These are phyloP conservation scores for Pteruthius melanotis DNA, from an alignment of 2,113 vertebrate species.

Conservation along the genomic window DNA sequence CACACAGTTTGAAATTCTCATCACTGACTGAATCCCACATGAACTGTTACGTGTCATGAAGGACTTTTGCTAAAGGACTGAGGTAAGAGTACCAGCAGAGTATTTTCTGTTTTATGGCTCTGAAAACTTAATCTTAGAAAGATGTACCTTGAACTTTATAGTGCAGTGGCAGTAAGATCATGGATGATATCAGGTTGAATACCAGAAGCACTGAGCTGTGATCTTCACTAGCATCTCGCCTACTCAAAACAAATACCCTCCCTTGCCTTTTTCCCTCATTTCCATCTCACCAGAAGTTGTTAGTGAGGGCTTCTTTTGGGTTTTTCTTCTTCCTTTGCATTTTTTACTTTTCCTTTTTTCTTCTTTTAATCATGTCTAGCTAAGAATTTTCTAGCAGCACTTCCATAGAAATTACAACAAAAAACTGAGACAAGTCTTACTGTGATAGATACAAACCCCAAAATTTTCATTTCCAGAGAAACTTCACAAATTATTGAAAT, in stretches of 20 bases:
- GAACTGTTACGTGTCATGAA: neutral
- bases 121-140: neutral
- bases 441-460: neutral
- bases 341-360: neutral
- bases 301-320: neutral
- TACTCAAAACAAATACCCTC: neutral
- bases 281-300: neutral
- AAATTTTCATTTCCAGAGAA: neutral
- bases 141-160: neutral
- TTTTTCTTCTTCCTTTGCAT: rapidly evolving
- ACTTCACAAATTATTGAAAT: neutral
- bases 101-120: neutral
- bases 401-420: neutral
- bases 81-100: neutral
- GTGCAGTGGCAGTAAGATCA: neutral
- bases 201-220: neutral
- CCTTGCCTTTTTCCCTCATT: neutral
- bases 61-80: neutral
- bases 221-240: neutral
- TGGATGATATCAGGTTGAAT: neutral
- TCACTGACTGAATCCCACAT: neutral
- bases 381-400: neutral
- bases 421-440: neutral
- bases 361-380: neutral
- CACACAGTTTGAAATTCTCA: neutral